Percentiles rank a stretch among this genome's conserved stretches.
Conservation (phyloP, 2,113 vertebrate species). For the Cepphus grylle region DNA sequence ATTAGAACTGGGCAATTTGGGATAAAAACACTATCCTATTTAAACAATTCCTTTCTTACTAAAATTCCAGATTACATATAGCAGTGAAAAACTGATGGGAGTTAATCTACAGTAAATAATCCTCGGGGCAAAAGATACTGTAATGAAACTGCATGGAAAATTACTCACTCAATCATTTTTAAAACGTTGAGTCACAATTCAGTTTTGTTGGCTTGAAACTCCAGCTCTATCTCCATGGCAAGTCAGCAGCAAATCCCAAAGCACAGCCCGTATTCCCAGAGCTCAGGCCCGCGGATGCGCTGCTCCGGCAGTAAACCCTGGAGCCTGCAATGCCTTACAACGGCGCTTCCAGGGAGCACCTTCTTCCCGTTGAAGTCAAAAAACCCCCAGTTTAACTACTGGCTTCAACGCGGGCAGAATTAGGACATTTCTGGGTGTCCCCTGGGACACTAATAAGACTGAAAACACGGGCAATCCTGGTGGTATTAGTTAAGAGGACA, state of each 20-base stretch:
- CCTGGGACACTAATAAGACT: not conserved
- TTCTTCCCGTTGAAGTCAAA: not conserved
- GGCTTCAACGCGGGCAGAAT: not conserved
- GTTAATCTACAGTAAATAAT: not conserved
- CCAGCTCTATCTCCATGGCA: conserved; percentile 40
- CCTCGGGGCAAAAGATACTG: not conserved
- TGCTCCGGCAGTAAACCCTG: not conserved
- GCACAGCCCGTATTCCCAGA: not conserved
- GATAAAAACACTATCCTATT: not conserved
- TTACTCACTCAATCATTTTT: conserved; percentile 45
- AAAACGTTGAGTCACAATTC: conserved; percentile 43
- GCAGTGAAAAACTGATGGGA: not conserved
- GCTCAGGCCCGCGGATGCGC: rapidly evolving
- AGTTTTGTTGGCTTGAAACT: conserved; percentile 43
- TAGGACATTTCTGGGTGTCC: not conserved
- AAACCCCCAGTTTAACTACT: not conserved
- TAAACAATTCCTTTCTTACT: not conserved
- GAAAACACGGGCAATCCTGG: not conserved
- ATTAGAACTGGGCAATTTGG: not conserved
- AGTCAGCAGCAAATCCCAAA: conserved; percentile 11
- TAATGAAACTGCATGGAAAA: conserved; percentile 20
- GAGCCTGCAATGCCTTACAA: not conserved
- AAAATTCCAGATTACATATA: not conserved
- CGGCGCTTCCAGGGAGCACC: not conserved
- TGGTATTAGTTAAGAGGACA: conserved; percentile 2